phyloP scores from a whole-genome alignment of 1,140 invertebrate species.

The Hycleus phaleratus region DNA sequence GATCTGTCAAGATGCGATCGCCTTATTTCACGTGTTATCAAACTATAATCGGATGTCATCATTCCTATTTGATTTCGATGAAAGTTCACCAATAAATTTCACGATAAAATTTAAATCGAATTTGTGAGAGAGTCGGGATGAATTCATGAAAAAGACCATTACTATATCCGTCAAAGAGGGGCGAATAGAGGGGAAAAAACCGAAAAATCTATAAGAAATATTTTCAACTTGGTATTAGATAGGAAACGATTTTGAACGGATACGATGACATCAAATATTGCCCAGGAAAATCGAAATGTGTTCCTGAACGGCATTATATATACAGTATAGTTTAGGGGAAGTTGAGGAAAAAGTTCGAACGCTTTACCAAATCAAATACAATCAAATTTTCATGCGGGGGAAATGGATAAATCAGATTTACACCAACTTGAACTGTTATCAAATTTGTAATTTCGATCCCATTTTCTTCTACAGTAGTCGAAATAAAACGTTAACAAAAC shows the following conservation, averaged over 20 bases:
- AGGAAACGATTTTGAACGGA: no score
- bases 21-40: constrained; percentile 19
- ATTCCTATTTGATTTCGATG: neutral
- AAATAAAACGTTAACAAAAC: neutral
- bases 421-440: constrained; percentile 4
- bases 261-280: constrained; percentile 3
- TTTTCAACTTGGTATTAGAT: no score
- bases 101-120: neutral
- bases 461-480: no score
- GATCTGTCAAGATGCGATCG: constrained; percentile 6
- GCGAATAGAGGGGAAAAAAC: no score
- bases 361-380: constrained; percentile 9
- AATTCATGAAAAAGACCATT: no score
- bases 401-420: constrained; percentile 10
- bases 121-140: no score
- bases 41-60: constrained; percentile 15
- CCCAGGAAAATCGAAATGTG: constrained; percentile 3
- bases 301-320: neutral
- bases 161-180: no score
- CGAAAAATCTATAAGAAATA: no score
- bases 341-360: neutral
- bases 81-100: constrained; percentile 8
- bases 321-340: no score
- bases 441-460: constrained; percentile 7
- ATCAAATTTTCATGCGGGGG: constrained; percentile 5